Base-by-base conservation (phyloP, 37 sponge, comb jelly and placozoan genomes). In the Oopsacas minuta region DNA sequence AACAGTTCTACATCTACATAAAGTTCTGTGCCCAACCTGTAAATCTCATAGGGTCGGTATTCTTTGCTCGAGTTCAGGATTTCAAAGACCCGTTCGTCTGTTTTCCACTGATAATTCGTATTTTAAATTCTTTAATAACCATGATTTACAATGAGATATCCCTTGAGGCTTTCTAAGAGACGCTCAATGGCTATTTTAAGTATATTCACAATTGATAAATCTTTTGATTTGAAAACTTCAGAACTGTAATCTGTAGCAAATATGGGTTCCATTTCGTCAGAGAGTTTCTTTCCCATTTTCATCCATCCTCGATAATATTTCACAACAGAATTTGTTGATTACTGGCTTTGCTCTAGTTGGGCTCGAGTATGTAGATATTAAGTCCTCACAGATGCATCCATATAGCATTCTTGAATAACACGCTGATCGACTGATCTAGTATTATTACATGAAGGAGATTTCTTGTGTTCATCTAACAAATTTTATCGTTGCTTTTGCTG, bases 361-460 rank as follows among this genome's bases (percentile, higher is more conserved):
- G 75, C 75, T 61, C 30, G 75, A 61, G 75, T 25, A n/a, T 61
- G 75, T 10, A 61, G 75, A 61, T 61, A n/a, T 61, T 61, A 34
- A 61, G 28, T 61, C 7, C 22, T n/a, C 20, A 61, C 75, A 10
- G 75, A 61, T 61, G 75, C 75, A 3, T 61, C 75, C 28, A 12
- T 61, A 61, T 61, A 61, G 7, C 75, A 3, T n/a, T 61, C 75
- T 61, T 61, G 75, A 61, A 61, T 61, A 61, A 61, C 28, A 25
- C 75, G 75, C 75, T 61, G 20, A n/a, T 61, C 75, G 30, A 61
- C 28, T 25, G 75, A 25, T 61, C 30, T 25, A 61, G 20, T 61
- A 61, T 61, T 61, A n/a, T 25, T 32, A 61, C 28, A 61, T 61
- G 75, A 61, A 61, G 75, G 75, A 25, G 75, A 61, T n/a, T 25